A percentile compares a stretch with the other conserved stretches of the same genome.
Evolutionary conservation across 2,888 invertebrate genomes (phyloP).

Genomic region (Melieria crassipennis): DNA sequence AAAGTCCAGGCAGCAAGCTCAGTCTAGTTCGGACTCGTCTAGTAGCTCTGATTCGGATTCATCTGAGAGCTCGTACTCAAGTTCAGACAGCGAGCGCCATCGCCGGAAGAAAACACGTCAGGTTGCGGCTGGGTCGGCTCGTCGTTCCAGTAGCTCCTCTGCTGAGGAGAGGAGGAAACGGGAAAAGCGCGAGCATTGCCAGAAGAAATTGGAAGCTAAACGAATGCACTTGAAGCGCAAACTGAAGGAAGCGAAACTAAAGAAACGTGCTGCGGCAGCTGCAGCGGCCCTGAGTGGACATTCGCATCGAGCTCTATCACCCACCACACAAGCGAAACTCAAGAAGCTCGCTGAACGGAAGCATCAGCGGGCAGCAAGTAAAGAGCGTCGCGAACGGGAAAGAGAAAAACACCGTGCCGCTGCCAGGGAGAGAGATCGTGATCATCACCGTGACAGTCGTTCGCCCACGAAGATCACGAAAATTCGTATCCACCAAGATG

Average conservation of each 20-base stretch:
- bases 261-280: slow-evolving; percentile 56
- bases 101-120: slow-evolving; percentile 68
- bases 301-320: slow-evolving; percentile 57
- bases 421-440: slow-evolving; percentile 63
- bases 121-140: slow-evolving; percentile 39
- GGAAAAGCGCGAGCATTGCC: slow-evolving; percentile 63
- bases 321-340: slow-evolving; percentile 59
- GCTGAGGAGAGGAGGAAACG: slow-evolving; percentile 67
- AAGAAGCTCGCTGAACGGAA: slow-evolving; percentile 62
- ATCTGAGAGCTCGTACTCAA: slow-evolving; percentile 61
- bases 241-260: slow-evolving; percentile 62
- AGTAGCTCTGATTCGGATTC: slow-evolving; percentile 60
- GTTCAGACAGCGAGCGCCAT: slow-evolving; percentile 59
- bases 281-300: slow-evolving; percentile 57
- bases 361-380: slow-evolving; percentile 57
- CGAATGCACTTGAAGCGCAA: slow-evolving; percentile 63
- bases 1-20: slow-evolving; percentile 57
- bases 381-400: slow-evolving; percentile 65
- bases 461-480: slow-evolving; percentile 65
- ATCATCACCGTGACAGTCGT: slow-evolving; percentile 60
- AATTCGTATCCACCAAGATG: slow-evolving; percentile 61
- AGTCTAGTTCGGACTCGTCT: slow-evolving; percentile 61
- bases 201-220: slow-evolving; percentile 64
- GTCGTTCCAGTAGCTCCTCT: slow-evolving; percentile 73
- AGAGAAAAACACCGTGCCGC: slow-evolving; percentile 65